Evolutionary conservation across 2,888 invertebrate genomes (phyloP), one percentile per base, ranked within the genome.

Genomic region (Mylabris sibirica): DNA sequence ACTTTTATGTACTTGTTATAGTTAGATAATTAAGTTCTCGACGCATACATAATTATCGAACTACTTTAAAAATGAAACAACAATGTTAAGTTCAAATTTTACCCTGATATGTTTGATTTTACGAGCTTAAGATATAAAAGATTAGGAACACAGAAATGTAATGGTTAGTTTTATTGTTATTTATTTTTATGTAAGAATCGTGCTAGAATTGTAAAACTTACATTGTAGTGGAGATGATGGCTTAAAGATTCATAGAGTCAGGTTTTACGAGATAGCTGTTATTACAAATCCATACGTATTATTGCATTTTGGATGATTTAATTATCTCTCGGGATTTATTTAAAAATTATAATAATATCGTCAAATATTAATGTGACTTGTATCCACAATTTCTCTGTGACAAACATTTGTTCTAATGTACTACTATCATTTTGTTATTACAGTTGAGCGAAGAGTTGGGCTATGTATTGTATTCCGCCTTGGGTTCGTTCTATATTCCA

Each of bases 401-500:
- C 24, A 5, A 22, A 1, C 22, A 24, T 53, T 53, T 53, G 24
- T 53, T 53, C 24, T 53, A 24, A 53, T 65, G 0, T 5, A n/a
- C n/a, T n/a, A n/a, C n/a, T n/a, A 38, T 35, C 24, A 65, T 65
- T 76, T 65, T 80, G 78, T 79, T 80, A 81, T 89, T 90, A 64
- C 92, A 96, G 96, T 88, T 97, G 84, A 97, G 97, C 80, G 95
- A 96, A 83, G 97, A 98, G 87, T 92, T 97, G 81, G 98, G 98
- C 74, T 99, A 99, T 88, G 98, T 99, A 82, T 88, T 99, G 70
- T 99, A 99, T 87, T 99, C 98, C 22, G 97, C 98, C 22, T 90
- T 98, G 80, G 99, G 99, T 79, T 99, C 98, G 81, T 99, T 99
- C 90, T 99, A 97, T 90, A 96, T 99, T 85, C 99, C 99, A 72